Percentiles rank a stretch among this genome's conserved stretches.
Evolutionary conservation across 2,888 invertebrate species (phyloP).

Genomic region (Dynastes tityus): DNA sequence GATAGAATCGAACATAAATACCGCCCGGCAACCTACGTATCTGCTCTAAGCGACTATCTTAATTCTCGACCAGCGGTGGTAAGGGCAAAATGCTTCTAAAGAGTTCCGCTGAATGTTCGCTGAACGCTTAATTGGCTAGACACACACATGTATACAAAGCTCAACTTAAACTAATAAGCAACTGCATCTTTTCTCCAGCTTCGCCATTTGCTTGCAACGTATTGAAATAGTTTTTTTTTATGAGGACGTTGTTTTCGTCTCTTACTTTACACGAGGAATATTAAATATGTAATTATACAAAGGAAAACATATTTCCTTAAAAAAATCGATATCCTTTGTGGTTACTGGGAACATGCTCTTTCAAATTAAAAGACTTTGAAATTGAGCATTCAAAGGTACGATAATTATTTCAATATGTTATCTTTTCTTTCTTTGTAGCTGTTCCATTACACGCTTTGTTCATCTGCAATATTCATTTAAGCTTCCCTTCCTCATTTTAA

Average conservation of each 20-base stretch:
- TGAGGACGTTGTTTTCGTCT: neutral
- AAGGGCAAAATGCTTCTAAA: conserved; percentile 65
- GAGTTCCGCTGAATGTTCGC: conserved; percentile 1
- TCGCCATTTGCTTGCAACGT: conserved; percentile 11
- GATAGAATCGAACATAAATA: conserved; percentile 80
- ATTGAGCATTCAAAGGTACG: neutral
- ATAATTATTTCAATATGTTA: conserved; percentile 18
- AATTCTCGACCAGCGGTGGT: conserved; percentile 85
- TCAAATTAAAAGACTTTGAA: neutral
- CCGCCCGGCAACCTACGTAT: conserved; percentile 76
- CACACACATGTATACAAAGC: conserved; percentile 18
- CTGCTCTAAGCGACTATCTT: conserved; percentile 84
- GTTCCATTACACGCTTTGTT: neutral
- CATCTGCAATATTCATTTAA: neutral
- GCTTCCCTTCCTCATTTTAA: neutral
- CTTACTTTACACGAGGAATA: neutral
- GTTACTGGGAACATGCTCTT: no score
- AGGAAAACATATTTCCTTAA: neutral
- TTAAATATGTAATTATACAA: neutral
- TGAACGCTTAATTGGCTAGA: conserved; percentile 40
- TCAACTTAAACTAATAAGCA: neutral
- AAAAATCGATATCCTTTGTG: no score
- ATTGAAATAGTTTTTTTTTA: conserved; percentile 35
- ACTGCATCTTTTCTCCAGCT: conserved; percentile 9
- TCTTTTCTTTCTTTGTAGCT: neutral